phyloP scores from a whole-genome alignment of 2,888 invertebrate genomes.

The Stenodema calcarata region DNA sequence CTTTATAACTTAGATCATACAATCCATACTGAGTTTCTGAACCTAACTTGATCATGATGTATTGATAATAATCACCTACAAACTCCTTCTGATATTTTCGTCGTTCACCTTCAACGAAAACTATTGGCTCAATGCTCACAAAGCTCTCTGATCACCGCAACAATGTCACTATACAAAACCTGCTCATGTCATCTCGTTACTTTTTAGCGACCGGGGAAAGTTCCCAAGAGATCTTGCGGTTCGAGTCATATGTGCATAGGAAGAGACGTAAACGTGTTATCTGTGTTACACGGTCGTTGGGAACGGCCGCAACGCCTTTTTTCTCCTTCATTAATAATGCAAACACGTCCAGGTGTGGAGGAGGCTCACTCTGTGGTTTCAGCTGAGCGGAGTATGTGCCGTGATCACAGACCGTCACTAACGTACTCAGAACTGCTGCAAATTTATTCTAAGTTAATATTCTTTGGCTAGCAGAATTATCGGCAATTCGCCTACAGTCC shows the following conservation, averaged over 20 bases:
- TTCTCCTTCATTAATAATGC: not conserved
- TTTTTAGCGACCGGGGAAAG: not conserved
- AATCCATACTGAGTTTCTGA: no score
- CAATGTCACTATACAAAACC: no score
- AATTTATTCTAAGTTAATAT: not conserved
- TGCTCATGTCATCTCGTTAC: no score
- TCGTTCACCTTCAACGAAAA: no score
- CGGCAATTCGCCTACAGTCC: not conserved
- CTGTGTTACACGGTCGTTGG: not conserved
- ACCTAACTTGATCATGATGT: no score
- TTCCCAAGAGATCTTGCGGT: not conserved
- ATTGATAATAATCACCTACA: no score
- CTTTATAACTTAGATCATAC: no score
- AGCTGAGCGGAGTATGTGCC: not conserved
- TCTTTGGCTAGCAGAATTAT: not conserved
- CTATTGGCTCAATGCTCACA: no score
- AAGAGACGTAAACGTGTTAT: not conserved
- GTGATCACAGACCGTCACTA: constrained; percentile 8
- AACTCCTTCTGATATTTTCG: no score
- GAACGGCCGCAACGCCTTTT: not conserved
- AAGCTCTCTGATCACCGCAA: no score
- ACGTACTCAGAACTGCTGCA: not conserved
- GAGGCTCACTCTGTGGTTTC: not conserved
- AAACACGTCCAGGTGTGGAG: not conserved
- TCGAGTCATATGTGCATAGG: not conserved